Conservation (phyloP, 2,888 invertebrate genomes). For the Phyllotreta striolata region DNA sequence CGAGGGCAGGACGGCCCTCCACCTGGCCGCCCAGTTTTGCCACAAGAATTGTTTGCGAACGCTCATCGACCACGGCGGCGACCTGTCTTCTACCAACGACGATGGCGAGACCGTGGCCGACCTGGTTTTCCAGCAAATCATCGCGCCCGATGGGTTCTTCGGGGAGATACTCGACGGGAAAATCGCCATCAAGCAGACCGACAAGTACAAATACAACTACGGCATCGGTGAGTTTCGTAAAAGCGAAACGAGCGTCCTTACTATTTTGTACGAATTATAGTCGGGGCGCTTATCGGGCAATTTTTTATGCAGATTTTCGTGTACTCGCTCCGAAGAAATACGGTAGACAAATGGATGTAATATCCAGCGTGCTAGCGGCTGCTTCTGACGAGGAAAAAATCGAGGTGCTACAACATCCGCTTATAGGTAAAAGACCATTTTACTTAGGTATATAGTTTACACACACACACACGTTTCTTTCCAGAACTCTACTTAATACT, state of each 20-base stretch:
- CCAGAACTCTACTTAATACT: conserved; percentile 50
- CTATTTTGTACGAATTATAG: no score
- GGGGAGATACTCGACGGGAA: conserved; percentile 55
- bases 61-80: conserved; percentile 60
- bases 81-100: conserved; percentile 51
- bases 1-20: conserved; percentile 63
- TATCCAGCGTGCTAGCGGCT: conserved; percentile 59
- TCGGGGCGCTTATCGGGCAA: conserved; percentile 22
- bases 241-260: conserved; percentile 36
- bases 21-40: conserved; percentile 64
- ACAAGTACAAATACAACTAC: conserved; percentile 49
- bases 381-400: conserved; percentile 58
- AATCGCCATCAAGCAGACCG: conserved; percentile 50
- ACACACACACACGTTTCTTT: not conserved
- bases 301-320: conserved; percentile 55
- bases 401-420: conserved; percentile 61
- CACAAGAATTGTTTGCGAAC: conserved; percentile 62
- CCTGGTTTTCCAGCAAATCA: conserved; percentile 56
- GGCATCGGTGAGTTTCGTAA: conserved; percentile 43
- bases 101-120: conserved; percentile 58
- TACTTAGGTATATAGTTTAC: no score
- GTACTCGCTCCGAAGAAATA: conserved; percentile 56
- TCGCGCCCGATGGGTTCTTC: conserved; percentile 56
- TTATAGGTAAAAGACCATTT: conserved; percentile 54
- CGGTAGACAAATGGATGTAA: conserved; percentile 61